Percentiles rank a stretch among this genome's conserved stretches.
phyloP scores from a whole-genome alignment of 2,888 invertebrate species.

The Aleiodes alternator region DNA sequence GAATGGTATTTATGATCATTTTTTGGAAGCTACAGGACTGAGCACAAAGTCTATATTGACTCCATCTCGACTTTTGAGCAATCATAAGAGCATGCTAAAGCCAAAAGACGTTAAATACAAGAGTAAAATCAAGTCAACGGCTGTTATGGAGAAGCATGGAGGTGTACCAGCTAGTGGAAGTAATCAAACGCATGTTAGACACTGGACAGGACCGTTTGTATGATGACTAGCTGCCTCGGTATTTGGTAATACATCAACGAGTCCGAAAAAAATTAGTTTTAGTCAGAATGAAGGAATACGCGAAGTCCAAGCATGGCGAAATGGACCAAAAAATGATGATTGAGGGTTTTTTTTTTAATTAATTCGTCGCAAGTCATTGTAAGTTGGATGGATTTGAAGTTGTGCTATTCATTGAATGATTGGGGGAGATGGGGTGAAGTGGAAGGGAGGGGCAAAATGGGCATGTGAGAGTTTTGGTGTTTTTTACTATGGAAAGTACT shows the following conservation, averaged over 20 bases:
- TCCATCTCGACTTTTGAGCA: constrained; percentile 82
- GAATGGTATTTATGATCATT: constrained; percentile 81
- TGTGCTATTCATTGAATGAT: too few species aligned
- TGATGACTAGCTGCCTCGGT: constrained; percentile 65
- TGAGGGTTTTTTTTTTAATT: neutral
- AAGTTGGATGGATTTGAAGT: too few species aligned
- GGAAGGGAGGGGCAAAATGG: too few species aligned
- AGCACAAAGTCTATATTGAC: constrained; percentile 86
- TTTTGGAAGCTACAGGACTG: constrained; percentile 86
- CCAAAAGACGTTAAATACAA: constrained; percentile 87
- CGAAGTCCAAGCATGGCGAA: constrained; percentile 40
- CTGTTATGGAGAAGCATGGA: constrained; percentile 76
- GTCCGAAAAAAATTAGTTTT: constrained; percentile 25
- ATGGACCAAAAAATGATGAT: neutral
- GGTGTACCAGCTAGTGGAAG: constrained; percentile 65
- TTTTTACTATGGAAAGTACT: too few species aligned
- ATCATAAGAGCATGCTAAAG: constrained; percentile 86
- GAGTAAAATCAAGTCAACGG: constrained; percentile 81
- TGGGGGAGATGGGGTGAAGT: too few species aligned
- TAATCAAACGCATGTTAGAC: constrained; percentile 68
- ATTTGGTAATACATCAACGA: constrained; percentile 45
- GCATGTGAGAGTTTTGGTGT: too few species aligned
- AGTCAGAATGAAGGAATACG: constrained; percentile 42
- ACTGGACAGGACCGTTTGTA: constrained; percentile 77
- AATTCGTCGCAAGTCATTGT: too few species aligned